Conservation (phyloP, 2,797 vertebrate species). For the Rallus crepitans region DNA sequence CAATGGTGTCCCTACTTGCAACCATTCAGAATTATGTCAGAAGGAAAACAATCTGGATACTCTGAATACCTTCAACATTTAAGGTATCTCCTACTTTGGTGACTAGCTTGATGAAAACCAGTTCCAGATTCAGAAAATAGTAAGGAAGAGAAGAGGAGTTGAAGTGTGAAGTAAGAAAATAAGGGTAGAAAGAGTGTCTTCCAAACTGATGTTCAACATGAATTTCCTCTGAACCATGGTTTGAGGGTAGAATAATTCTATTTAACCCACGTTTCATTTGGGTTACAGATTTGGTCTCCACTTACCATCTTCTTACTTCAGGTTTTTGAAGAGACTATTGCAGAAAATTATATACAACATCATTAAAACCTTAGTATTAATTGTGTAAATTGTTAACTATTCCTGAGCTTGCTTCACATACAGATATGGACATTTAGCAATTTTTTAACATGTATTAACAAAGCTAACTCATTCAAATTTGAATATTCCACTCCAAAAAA, state of each 20-base stretch:
- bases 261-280: constrained; percentile 10
- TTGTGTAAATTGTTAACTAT: not conserved
- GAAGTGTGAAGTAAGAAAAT: not conserved
- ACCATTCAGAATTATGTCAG: not conserved
- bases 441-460: not conserved
- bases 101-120: not conserved
- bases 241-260: constrained; percentile 56
- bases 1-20: not conserved
- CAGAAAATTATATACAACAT: not conserved
- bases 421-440: not conserved
- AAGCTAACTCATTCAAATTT: not conserved
- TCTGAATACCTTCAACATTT: not conserved
- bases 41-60: not conserved
- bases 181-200: constrained; percentile 19
- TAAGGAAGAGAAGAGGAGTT: not conserved
- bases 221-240: constrained; percentile 49
- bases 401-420: not conserved
- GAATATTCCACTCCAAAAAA: not conserved
- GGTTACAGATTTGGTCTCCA: constrained; percentile 30
- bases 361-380: constrained; percentile 53
- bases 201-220: not conserved
- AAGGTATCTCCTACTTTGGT: not conserved
- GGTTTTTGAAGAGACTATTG: constrained; percentile 54
- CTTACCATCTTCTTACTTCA: constrained; percentile 38
- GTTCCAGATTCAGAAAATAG: not conserved